phyloP scores from a whole-genome alignment of 2,888 invertebrate genomes.

The Oscheius sp. region DNA sequence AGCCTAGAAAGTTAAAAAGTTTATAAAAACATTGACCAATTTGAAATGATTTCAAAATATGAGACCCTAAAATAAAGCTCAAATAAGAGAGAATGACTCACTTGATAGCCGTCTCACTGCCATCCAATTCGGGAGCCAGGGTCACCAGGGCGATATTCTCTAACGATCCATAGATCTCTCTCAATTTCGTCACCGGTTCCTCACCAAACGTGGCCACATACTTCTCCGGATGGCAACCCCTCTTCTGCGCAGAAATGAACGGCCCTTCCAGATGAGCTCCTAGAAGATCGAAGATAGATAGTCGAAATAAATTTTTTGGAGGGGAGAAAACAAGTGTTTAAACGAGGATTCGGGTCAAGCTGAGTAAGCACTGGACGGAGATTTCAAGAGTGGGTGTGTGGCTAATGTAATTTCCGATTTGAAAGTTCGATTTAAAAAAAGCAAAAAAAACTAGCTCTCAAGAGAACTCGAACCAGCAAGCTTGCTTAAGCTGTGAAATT shows the following conservation, averaged over 20 bases:
- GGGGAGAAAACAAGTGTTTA: too few relatives aligned
- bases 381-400: too few relatives aligned
- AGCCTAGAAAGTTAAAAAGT: not conserved
- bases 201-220: constrained; percentile 75
- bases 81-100: not conserved
- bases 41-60: not conserved
- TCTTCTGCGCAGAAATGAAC: constrained; percentile 88
- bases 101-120: constrained; percentile 46
- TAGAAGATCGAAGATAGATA: constrained; percentile 51
- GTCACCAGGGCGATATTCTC: constrained; percentile 87
- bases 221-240: constrained; percentile 88
- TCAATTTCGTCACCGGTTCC: constrained; percentile 38
- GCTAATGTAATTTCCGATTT: too few relatives aligned
- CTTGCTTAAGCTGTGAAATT: too few relatives aligned
- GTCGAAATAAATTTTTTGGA: too few relatives aligned
- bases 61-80: not conserved
- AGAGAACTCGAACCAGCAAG: not conserved
- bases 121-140: constrained; percentile 87
- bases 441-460: too few relatives aligned
- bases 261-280: constrained; percentile 96
- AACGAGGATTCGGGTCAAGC: not conserved
- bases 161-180: constrained; percentile 79
- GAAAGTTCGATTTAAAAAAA: too few relatives aligned
- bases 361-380: not conserved
- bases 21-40: too few relatives aligned